These are phyloP conservation scores for Macaria liturata DNA, from an alignment of 2,888 invertebrate genomes.

Conservation along the genomic window DNA sequence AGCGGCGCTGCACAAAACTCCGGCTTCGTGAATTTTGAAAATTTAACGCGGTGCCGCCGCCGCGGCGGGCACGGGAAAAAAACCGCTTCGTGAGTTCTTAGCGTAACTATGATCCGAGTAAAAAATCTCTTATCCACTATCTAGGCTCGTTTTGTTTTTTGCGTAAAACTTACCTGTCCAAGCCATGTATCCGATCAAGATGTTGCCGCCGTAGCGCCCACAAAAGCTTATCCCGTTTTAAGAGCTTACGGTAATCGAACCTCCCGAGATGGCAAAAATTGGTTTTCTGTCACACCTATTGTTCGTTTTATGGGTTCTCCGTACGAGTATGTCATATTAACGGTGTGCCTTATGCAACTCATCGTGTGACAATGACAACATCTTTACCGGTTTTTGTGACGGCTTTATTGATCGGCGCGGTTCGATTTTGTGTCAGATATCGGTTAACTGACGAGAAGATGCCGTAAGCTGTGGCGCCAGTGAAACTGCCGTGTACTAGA, in stretches of 20 bases:
- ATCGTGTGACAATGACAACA: conserved; percentile 49
- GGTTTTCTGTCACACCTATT: conserved; percentile 56
- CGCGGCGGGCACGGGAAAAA: no score
- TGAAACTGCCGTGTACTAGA: conserved; percentile 27
- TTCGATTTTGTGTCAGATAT: conserved; percentile 50
- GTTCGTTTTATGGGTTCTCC: conserved; percentile 50
- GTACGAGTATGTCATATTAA: conserved; percentile 42
- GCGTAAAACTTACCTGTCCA: conserved; percentile 47
- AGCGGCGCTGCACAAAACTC: no score
- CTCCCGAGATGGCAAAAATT: conserved; percentile 33
- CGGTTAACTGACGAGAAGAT: conserved; percentile 40
- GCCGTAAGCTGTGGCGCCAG: conserved; percentile 39
- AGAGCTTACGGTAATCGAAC: conserved; percentile 65
- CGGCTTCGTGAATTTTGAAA: no score
- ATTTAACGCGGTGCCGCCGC: no score
- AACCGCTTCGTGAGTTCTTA: no score
- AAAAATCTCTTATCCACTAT: conserved; percentile 14
- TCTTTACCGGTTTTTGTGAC: conserved; percentile 47
- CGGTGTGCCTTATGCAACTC: conserved; percentile 60
- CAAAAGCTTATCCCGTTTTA: conserved; percentile 69
- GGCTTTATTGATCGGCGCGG: conserved; percentile 44
- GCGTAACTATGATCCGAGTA: conserved; percentile 32
- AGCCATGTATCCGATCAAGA: conserved; percentile 42
- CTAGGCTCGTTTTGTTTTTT: conserved; percentile 47
- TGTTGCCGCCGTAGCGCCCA: conserved; percentile 46